phyloP scores from a whole-genome alignment of 2,797 vertebrate genomes.

The Graptemys geographica region DNA sequence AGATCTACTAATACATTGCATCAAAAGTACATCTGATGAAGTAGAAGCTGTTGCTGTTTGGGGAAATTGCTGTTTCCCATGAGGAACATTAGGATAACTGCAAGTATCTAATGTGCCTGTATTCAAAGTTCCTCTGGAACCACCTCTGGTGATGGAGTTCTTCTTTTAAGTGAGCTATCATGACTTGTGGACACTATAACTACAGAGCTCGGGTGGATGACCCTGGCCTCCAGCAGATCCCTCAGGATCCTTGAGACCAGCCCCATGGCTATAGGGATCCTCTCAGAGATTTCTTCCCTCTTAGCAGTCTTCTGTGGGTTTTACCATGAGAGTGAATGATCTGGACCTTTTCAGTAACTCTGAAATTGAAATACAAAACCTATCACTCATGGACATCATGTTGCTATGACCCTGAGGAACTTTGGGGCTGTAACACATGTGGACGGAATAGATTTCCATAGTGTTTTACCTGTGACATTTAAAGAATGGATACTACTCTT shows the following conservation, averaged over 20 bases:
- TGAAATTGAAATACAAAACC: background rate
- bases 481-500: background rate
- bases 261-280: background rate
- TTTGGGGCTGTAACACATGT: background rate
- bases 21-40: background rate
- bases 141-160: background rate
- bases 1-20: background rate
- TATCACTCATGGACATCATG: background rate
- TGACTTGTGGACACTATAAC: accelerated
- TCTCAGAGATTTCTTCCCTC: background rate
- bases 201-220: background rate
- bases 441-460: background rate
- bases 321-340: background rate
- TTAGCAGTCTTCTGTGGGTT: background rate
- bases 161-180: background rate
- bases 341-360: background rate
- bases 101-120: background rate
- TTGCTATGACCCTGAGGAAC: background rate
- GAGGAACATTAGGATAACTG: background rate
- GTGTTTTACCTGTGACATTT: background rate
- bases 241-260: background rate
- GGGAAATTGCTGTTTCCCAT: background rate
- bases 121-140: background rate
- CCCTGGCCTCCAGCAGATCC: accelerated
- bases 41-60: background rate